phyloP scores from a whole-genome alignment of 2,888 invertebrate genomes.

The Scaeva pyrastri region DNA sequence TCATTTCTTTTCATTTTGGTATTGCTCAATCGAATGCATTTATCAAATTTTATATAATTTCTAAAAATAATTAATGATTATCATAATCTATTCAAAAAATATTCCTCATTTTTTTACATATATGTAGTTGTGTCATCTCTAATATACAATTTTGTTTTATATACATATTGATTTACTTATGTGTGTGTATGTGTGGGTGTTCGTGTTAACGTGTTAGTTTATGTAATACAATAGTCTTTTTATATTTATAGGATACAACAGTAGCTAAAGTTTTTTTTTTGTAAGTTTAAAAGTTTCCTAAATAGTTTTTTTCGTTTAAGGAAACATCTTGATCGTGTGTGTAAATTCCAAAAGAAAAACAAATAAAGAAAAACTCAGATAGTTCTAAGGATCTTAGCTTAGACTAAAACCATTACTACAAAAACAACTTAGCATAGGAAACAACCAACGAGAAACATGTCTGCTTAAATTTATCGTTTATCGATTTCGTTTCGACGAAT shows the following conservation, averaged over 20 bases:
- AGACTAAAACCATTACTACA: slow-evolving; percentile 48
- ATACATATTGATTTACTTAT: slow-evolving; percentile 33
- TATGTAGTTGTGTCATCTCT: slow-evolving; percentile 41
- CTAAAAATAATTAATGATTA: slow-evolving; percentile 6
- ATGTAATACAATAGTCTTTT: slow-evolving; percentile 65
- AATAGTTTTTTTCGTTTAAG: neutral
- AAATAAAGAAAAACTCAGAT: slow-evolving; percentile 20
- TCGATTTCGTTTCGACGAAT: slow-evolving; percentile 13
- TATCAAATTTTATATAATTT: slow-evolving; percentile 20
- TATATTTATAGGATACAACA: slow-evolving; percentile 54
- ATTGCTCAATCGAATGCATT: slow-evolving; percentile 60
- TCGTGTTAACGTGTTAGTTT: slow-evolving; percentile 23
- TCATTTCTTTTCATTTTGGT: neutral
- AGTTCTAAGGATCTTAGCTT: slow-evolving; percentile 32
- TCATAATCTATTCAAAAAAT: slow-evolving; percentile 69
- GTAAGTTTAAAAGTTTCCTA: neutral
- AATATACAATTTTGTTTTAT: slow-evolving; percentile 53
- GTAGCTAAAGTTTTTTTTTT: too few relatives aligned
- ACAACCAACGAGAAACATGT: slow-evolving; percentile 61
- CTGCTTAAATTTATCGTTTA: slow-evolving; percentile 19
- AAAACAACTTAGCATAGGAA: slow-evolving; percentile 46
- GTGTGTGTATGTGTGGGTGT: slow-evolving; percentile 17
- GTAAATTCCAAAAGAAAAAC: neutral
- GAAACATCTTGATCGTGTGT: slow-evolving; percentile 10
- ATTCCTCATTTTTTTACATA: slow-evolving; percentile 37